Base-by-base conservation (phyloP, 2,797 vertebrate species). In the Liasis olivaceus region DNA sequence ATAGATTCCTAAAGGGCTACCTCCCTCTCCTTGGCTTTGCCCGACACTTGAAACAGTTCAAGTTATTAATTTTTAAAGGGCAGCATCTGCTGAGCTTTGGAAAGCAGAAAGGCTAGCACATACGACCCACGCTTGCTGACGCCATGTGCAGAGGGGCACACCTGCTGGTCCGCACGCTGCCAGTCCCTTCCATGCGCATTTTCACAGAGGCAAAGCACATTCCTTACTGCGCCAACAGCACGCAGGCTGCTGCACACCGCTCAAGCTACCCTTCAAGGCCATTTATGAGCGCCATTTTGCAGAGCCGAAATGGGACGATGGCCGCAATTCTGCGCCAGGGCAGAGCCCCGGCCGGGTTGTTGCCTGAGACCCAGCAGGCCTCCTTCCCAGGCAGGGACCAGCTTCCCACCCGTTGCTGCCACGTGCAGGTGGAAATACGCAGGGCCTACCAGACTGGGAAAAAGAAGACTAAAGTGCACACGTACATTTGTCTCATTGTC, bases 41-140 rank as follows among this genome's bases (percentile, higher is more conserved):
- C 97, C 96, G 97, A 98, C 97, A 97, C 97, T 97, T 98, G 97
- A 97, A 98, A 98, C 96, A 97, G 97, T 97, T 97, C 97, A 97
- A 97, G 96, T 95, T 94, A 98, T 97, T 96, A 98, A 98, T 98
- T 98, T 98, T 98, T 98, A 98, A 98, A 97, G 96, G 95, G n/a
- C 88, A 95, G 97, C 98, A 98, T 97, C 98, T 98, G 98, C 96
- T 95, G 95, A 95, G 97, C 92, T 97, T 96, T 96, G 96, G 87
- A 0, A 81, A 96, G 95, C 95, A 96, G 95, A 95, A 95, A 96
- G 94, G 94, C 95, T 95, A 28, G 92, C 93, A 90, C 96, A 93
- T 96, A 93, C 90, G 92, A 91, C 95, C 95, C 95, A 91, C 3
- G 8, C 95, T 95, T 5, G 28, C 93, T 90, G 88, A 94, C 95